Conservation (phyloP, 2,888 invertebrate species). For the Lymantria monacha region DNA sequence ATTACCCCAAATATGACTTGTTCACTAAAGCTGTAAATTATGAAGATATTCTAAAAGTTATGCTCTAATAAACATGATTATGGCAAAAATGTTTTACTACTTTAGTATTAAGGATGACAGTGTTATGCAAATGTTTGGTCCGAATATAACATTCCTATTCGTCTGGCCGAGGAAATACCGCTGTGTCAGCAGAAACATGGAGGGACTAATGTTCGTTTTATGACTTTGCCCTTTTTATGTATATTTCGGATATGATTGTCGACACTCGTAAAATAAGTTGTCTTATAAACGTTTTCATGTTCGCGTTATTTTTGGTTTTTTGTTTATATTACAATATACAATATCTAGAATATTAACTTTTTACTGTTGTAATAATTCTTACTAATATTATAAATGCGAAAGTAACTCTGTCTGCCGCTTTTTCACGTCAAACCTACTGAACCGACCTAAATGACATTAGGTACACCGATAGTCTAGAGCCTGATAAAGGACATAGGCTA, state of each 20-base stretch:
- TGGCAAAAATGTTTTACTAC: conserved; percentile 31
- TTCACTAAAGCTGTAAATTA: conserved; percentile 28
- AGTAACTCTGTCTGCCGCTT: too few relatives aligned
- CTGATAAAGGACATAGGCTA: too few relatives aligned
- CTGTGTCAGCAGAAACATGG: conserved; percentile 56
- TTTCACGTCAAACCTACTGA: too few relatives aligned
- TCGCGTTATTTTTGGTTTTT: conserved; percentile 28
- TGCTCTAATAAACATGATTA: conserved; percentile 25
- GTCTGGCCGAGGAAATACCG: conserved; percentile 43
- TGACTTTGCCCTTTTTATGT: conserved; percentile 68
- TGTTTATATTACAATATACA: not conserved
- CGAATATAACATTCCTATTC: conserved; percentile 40
- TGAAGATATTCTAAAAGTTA: conserved; percentile 29
- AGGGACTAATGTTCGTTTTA: conserved; percentile 72
- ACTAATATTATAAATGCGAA: too few relatives aligned
- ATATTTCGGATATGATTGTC: conserved; percentile 70
- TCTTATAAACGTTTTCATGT: conserved; percentile 50
- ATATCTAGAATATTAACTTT: not conserved
- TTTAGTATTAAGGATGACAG: conserved; percentile 32
- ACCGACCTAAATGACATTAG: too few relatives aligned
- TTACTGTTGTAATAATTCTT: not conserved
- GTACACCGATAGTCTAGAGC: too few relatives aligned
- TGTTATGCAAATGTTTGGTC: conserved; percentile 31
- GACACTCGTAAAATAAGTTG: conserved; percentile 61
- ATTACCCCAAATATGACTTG: not conserved